Evolutionary conservation across 2,113 vertebrate genomes (phyloP).

Genomic region (Thermophis baileyi): DNA sequence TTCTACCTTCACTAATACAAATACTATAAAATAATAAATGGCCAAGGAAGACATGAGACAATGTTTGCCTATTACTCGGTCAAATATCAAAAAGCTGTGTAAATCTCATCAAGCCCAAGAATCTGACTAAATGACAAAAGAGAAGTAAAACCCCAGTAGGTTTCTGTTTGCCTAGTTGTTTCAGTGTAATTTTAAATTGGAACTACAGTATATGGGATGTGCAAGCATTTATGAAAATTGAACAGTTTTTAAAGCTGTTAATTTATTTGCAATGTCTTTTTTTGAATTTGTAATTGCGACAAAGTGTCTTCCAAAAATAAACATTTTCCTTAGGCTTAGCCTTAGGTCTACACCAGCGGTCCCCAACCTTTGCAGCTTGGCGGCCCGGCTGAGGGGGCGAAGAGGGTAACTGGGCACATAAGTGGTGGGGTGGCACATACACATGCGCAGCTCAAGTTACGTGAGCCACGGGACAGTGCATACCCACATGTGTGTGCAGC

Average conservation of each 20-base stretch:
- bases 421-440: neutral
- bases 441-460: neutral
- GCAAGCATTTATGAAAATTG: neutral
- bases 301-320: neutral
- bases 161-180: neutral
- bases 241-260: neutral
- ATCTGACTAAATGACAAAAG: neutral
- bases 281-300: neutral
- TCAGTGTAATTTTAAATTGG: neutral
- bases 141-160: neutral
- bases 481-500: no score
- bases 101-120: neutral
- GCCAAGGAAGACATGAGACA: neutral
- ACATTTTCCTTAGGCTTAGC: neutral
- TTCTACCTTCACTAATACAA: neutral
- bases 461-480: rapidly evolving
- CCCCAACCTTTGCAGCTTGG: neutral
- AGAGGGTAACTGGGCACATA: neutral
- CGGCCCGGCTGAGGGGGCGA: neutral
- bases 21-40: neutral
- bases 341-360: neutral
- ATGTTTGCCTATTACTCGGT: neutral
- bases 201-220: neutral
- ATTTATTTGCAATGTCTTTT: neutral
- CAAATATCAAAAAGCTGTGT: neutral